Evolutionary conservation across 1,140 invertebrate species (phyloP).

Genomic region (Drosophila ercepeae): DNA sequence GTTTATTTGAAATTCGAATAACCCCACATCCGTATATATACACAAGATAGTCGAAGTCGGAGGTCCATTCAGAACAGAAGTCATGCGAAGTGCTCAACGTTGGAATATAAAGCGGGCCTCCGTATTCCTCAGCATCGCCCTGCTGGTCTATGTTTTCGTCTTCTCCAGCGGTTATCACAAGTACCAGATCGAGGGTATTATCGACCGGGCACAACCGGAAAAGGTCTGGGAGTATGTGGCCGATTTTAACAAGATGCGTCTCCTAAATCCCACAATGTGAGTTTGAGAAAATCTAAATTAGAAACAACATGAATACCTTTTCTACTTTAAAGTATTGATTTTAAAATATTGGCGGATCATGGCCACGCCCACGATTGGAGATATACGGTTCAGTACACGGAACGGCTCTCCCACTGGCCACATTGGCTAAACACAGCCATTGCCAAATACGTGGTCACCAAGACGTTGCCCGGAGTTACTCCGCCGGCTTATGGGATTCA

Average conservation of each 20-base stretch:
- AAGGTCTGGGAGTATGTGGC: conserved; percentile 89
- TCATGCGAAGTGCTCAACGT: conserved; percentile 54
- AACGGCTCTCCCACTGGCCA: conserved; percentile 87
- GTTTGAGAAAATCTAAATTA: conserved; percentile 50
- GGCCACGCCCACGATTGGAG: conserved; percentile 89
- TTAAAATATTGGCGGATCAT: conserved; percentile 86
- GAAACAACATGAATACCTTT: neutral
- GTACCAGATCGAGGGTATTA: conserved; percentile 82
- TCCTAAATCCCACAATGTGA: conserved; percentile 90
- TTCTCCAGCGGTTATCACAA: conserved; percentile 71
- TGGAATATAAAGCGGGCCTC: conserved; percentile 72
- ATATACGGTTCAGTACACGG: conserved; percentile 88
- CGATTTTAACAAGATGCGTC: conserved; percentile 89
- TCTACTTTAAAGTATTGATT: conserved; percentile 85
- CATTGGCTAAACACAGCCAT: conserved; percentile 85
- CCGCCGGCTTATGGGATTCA: conserved; percentile 85
- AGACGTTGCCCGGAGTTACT: conserved; percentile 74
- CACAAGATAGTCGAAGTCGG: conserved; percentile 22
- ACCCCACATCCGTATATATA: conserved; percentile 17
- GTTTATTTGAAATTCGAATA: conserved; percentile 71
- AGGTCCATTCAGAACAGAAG: conserved; percentile 19
- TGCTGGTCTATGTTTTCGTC: conserved; percentile 67
- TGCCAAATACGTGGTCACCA: conserved; percentile 86
- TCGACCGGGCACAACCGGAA: conserved; percentile 85
- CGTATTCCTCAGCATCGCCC: conserved; percentile 33